A percentile compares a stretch with the other conserved stretches of the same genome.
Evolutionary conservation across 1,140 invertebrate genomes (phyloP).

Genomic region (Trachelipus rathkii): DNA sequence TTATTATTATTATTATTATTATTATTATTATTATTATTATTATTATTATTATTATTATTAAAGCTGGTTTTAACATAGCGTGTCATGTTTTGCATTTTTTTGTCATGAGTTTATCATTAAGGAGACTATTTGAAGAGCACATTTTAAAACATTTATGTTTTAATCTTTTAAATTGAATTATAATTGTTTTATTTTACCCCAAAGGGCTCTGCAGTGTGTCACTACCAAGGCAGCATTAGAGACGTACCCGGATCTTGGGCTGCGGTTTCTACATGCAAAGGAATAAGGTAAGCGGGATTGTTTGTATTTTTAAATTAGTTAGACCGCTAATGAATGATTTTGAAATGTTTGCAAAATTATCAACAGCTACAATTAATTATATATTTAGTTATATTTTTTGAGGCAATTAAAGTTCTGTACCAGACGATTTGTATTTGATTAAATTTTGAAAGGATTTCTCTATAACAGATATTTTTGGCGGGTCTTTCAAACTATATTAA

Average conservation of each 20-base stretch:
- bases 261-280: slow-evolving; percentile 78
- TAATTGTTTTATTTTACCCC: slow-evolving; percentile 46
- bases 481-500: too few species aligned
- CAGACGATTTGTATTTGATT: too few species aligned
- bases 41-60: too few species aligned
- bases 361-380: neutral
- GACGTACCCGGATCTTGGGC: slow-evolving; percentile 68
- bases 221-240: slow-evolving; percentile 75
- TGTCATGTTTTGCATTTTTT: neutral
- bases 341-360: neutral
- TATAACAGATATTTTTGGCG: too few species aligned
- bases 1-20: too few species aligned
- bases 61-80: too few species aligned
- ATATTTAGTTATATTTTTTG: neutral
- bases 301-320: neutral
- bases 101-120: neutral
- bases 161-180: slow-evolving; percentile 27
- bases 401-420: too few species aligned
- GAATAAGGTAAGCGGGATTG: slow-evolving; percentile 57
- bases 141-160: slow-evolving; percentile 19
- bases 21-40: too few species aligned
- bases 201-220: slow-evolving; percentile 70
- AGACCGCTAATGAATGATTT: neutral
- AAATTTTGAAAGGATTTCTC: too few species aligned
- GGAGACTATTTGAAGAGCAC: neutral